These are phyloP conservation scores for Polypterus bichir DNA, from an alignment of 2,113 vertebrate genomes.

Conservation along the genomic window DNA sequence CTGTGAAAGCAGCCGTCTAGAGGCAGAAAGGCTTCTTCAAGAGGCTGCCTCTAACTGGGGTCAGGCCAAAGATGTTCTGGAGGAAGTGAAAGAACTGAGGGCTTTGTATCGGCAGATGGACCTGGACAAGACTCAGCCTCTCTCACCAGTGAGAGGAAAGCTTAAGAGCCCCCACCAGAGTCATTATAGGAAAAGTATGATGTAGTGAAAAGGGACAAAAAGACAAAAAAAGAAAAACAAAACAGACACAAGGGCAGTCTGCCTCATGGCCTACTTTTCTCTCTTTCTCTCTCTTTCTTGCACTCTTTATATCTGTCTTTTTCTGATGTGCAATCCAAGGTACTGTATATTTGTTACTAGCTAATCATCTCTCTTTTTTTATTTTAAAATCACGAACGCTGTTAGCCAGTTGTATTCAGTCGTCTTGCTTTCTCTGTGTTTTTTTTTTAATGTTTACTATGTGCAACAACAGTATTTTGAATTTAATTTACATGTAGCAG, in stretches of 20 bases:
- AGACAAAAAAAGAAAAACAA: no score
- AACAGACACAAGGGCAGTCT: neutral
- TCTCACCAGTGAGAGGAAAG: slow-evolving; percentile 22
- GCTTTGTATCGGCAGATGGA: slow-evolving; percentile 66
- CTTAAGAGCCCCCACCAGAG: slow-evolving; percentile 41
- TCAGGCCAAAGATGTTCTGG: slow-evolving; percentile 71
- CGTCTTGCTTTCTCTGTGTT: no score
- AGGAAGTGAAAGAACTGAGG: slow-evolving; percentile 74
- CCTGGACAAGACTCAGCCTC: slow-evolving; percentile 38
- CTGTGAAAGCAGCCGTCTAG: slow-evolving; percentile 50
- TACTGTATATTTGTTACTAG: no score
- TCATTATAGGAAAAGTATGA: slow-evolving; percentile 63
- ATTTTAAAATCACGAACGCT: no score
- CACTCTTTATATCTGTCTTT: fast-evolving
- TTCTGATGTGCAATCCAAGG: neutral
- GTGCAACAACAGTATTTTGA: no score
- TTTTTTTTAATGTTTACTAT: no score
- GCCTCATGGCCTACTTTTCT: neutral
- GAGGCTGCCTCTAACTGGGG: slow-evolving; percentile 70
- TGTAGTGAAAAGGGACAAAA: slow-evolving; percentile 48
- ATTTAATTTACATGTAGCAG: no score
- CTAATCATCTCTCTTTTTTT: no score
- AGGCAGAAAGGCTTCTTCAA: slow-evolving; percentile 67
- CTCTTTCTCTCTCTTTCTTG: neutral
- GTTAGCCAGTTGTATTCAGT: no score